These are phyloP conservation scores for Drosophila trapezifrons DNA, from an alignment of 1,140 invertebrate species.

Conservation along the genomic window DNA sequence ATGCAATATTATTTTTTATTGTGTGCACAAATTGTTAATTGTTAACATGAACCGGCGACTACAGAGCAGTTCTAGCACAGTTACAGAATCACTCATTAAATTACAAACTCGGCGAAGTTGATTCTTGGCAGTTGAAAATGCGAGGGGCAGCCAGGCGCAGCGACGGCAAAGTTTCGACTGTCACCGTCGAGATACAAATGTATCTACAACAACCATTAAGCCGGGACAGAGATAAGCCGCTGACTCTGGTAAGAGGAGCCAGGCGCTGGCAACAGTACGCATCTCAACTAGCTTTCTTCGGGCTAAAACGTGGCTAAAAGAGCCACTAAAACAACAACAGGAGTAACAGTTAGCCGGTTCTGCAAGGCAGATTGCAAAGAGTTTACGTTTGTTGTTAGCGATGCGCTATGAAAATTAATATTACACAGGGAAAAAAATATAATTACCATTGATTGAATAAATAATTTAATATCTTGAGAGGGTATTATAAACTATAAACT, in stretches of 20 bases:
- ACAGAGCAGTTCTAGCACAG: constrained; percentile 11
- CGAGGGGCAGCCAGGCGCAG: constrained; percentile 44
- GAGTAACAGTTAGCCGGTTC: constrained; percentile 74
- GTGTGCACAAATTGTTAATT: constrained; percentile 47
- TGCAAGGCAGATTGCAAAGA: constrained; percentile 60
- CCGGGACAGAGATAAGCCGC: constrained; percentile 33
- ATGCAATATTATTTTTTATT: constrained; percentile 55
- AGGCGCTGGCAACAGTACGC: constrained; percentile 48
- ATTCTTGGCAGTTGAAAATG: constrained; percentile 32
- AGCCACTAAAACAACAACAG: constrained; percentile 38
- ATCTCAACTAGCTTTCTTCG: constrained; percentile 42
- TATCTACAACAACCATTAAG: constrained; percentile 53
- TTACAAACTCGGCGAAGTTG: constrained; percentile 28
- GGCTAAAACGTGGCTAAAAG: constrained; percentile 18
- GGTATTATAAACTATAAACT: no score
- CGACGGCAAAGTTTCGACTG: constrained; percentile 59
- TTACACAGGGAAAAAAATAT: neutral
- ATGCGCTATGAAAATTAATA: constrained; percentile 64
- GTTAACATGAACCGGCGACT: constrained; percentile 35
- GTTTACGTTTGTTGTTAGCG: constrained; percentile 40
- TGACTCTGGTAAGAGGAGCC: constrained; percentile 32
- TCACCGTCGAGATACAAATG: constrained; percentile 69
- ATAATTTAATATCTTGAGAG: neutral
- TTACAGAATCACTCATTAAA: constrained; percentile 43
- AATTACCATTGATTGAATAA: no score